phyloP scores from a whole-genome alignment of 2,888 invertebrate genomes.

The Stenurella melanura region DNA sequence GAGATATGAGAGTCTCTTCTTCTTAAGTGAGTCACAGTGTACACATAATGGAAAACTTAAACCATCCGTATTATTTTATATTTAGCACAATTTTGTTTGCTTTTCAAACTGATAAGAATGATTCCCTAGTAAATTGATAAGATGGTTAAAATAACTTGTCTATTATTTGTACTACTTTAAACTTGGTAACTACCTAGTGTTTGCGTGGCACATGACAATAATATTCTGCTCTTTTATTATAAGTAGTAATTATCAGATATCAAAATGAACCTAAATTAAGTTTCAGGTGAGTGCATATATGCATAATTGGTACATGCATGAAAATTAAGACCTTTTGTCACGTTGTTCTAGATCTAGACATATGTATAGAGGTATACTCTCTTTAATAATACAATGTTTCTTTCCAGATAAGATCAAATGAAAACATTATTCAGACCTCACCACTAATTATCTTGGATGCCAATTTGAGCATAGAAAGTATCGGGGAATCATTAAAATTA shows the following conservation, averaged over 20 bases:
- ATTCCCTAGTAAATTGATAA: neutral
- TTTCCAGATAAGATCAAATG: conserved; percentile 78
- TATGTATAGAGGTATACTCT: too few relatives aligned
- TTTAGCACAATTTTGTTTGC: neutral
- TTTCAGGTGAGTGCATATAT: neutral
- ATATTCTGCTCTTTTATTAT: neutral
- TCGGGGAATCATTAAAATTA: conserved; percentile 78
- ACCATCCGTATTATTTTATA: too few relatives aligned
- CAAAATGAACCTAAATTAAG: too few relatives aligned
- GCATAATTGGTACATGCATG: neutral
- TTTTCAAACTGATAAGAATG: neutral
- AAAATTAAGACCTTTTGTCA: too few relatives aligned
- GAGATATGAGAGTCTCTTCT: too few relatives aligned
- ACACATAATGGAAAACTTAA: too few relatives aligned
- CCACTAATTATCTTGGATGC: conserved; percentile 90
- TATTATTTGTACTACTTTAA: neutral
- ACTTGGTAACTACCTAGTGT: neutral
- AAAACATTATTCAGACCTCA: conserved; percentile 77
- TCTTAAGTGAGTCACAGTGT: too few relatives aligned
- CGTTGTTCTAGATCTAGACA: too few relatives aligned
- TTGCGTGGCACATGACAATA: neutral
- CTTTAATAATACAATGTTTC: neutral
- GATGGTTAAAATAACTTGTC: neutral
- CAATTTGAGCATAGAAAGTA: conserved; percentile 83
- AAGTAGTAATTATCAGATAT: neutral